phyloP scores from a whole-genome alignment of 2,888 invertebrate genomes.

The Leucania comma region DNA sequence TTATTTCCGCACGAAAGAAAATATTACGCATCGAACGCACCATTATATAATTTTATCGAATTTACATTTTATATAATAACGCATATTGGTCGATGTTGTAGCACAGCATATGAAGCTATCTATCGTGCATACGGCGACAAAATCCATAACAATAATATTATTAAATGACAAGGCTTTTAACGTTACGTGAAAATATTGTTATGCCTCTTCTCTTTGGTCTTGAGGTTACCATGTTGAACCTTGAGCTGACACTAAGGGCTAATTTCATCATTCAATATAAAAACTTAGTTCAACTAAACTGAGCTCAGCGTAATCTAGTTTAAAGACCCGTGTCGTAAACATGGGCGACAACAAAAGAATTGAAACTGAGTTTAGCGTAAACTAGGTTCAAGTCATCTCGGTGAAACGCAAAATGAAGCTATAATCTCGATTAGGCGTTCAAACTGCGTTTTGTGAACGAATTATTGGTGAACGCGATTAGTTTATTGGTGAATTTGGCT shows the following conservation, averaged over 20 bases:
- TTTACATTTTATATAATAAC: conserved; percentile 49
- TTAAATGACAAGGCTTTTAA: conserved; percentile 68
- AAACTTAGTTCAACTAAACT: no score
- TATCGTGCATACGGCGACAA: conserved; percentile 41
- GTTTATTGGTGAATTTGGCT: no score
- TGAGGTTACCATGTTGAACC: conserved; percentile 39
- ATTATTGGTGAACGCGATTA: no score
- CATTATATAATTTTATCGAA: conserved; percentile 50
- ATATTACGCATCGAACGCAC: conserved; percentile 39
- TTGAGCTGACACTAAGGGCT: conserved; percentile 15
- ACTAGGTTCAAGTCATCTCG: no score
- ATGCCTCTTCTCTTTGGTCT: conserved; percentile 45
- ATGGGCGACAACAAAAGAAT: no score
- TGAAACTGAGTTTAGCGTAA: no score
- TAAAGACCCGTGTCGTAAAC: no score
- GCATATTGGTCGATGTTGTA: conserved; percentile 38
- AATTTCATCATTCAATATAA: no score
- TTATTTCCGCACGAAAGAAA: conserved; percentile 55
- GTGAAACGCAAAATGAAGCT: no score
- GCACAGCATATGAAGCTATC: conserved; percentile 24
- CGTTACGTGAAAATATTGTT: conserved; percentile 62
- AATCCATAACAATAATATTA: conserved; percentile 59
- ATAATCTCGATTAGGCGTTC: no score
- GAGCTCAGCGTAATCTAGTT: no score
- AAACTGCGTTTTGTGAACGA: no score